These are phyloP conservation scores for Pygoscelis antarcticus DNA, from an alignment of 2,113 vertebrate genomes.

Conservation along the genomic window DNA sequence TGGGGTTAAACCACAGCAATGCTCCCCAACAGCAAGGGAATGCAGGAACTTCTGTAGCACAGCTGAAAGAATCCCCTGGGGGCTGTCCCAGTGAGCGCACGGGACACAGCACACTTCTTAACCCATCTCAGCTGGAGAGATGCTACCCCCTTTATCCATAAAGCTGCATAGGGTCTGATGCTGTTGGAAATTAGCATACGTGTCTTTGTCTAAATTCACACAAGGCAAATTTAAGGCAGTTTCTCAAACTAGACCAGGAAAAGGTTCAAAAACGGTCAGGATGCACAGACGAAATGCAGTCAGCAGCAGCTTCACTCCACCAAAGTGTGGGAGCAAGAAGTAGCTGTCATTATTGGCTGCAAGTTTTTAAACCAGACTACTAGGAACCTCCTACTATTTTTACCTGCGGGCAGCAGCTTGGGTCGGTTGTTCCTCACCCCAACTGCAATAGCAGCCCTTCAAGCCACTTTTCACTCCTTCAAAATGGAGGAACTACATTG, in stretches of 20 bases:
- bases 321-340: background rate
- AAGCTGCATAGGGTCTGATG: background rate
- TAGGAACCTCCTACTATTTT: background rate
- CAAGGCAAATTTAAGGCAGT: background rate
- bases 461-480: background rate
- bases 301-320: background rate
- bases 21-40: background rate
- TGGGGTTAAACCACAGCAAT: background rate
- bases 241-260: background rate
- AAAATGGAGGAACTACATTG: background rate
- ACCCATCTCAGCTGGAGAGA: background rate
- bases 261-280: background rate
- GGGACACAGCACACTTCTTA: background rate
- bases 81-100: background rate
- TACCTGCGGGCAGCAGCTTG: background rate
- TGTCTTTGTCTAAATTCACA: background rate
- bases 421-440: background rate
- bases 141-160: background rate
- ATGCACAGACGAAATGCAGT: background rate
- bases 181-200: rapidly evolving
- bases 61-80: background rate
- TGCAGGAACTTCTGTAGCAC: background rate
- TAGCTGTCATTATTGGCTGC: background rate
- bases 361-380: background rate
- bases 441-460: background rate